phyloP scores from a whole-genome alignment of 2,113 vertebrate species.

The Noctilio leporinus region DNA sequence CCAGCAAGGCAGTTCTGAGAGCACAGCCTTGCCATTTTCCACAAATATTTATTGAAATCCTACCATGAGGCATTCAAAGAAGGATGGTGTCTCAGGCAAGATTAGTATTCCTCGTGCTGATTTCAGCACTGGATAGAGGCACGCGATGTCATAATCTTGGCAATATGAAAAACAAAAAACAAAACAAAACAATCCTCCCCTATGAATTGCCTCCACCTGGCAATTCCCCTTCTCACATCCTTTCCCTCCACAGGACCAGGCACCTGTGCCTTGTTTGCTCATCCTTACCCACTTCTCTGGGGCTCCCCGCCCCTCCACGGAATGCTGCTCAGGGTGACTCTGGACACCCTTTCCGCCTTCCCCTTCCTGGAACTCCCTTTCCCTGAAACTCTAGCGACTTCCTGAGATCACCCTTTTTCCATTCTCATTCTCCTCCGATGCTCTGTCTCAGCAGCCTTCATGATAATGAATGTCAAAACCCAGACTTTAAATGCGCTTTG shows the following conservation, averaged over 20 bases:
- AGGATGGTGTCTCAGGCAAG: neutral
- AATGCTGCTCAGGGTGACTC: too few relatives aligned
- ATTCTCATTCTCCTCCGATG: neutral
- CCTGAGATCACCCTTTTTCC: neutral
- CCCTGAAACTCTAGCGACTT: neutral
- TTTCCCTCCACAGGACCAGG: neutral
- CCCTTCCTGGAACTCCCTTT: neutral
- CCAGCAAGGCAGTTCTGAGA: neutral
- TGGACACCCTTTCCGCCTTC: neutral
- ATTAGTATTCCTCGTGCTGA: neutral
- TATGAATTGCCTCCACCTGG: neutral
- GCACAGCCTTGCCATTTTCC: neutral
- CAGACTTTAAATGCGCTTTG: neutral
- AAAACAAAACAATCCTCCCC: neutral
- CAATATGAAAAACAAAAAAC: neutral
- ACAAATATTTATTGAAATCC: neutral
- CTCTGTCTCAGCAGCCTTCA: neutral
- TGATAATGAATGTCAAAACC: neutral
- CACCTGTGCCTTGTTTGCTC: accelerated
- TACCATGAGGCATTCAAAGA: neutral
- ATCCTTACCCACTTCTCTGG: too few relatives aligned
- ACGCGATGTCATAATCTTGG: neutral
- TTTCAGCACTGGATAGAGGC: conserved; percentile 13
- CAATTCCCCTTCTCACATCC: neutral
- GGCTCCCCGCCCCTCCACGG: neutral